Evolutionary conservation across 2,113 vertebrate genomes (phyloP).

Genomic region (Zosterops lateralis): DNA sequence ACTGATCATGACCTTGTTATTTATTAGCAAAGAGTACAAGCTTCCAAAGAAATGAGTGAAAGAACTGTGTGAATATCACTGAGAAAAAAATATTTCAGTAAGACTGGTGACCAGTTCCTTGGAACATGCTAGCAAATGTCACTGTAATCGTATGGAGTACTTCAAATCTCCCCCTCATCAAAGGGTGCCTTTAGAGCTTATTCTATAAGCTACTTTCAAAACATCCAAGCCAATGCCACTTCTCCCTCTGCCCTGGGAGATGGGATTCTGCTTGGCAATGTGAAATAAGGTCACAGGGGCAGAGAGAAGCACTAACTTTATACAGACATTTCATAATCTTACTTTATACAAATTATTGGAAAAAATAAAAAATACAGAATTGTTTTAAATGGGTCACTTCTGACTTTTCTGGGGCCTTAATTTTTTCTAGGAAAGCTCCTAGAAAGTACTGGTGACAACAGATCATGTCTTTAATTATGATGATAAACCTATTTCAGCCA

Average conservation of each 20-base stretch:
- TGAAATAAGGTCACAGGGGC: background rate
- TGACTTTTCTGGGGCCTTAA: background rate
- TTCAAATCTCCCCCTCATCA: background rate
- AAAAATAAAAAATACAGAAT: background rate
- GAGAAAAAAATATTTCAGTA: background rate
- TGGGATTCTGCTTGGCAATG: background rate
- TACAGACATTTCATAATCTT: background rate
- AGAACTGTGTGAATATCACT: background rate
- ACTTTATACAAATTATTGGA: background rate
- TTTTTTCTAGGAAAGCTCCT: background rate
- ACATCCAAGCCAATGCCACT: background rate
- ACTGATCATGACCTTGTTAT: background rate
- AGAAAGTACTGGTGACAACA: background rate
- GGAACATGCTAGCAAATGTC: background rate
- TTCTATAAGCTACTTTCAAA: background rate
- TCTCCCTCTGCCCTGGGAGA: background rate
- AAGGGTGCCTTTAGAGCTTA: background rate
- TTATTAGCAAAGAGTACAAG: background rate
- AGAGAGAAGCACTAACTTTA: background rate
- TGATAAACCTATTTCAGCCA: background rate
- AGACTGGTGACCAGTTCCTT: background rate
- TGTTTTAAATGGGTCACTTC: background rate
- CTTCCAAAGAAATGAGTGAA: background rate
- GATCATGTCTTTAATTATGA: background rate
- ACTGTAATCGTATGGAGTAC: background rate